A percentile compares a stretch with the other conserved stretches of the same genome.
Conservation (phyloP, 2,113 vertebrate species). For the Thalassoma bifasciatum region DNA sequence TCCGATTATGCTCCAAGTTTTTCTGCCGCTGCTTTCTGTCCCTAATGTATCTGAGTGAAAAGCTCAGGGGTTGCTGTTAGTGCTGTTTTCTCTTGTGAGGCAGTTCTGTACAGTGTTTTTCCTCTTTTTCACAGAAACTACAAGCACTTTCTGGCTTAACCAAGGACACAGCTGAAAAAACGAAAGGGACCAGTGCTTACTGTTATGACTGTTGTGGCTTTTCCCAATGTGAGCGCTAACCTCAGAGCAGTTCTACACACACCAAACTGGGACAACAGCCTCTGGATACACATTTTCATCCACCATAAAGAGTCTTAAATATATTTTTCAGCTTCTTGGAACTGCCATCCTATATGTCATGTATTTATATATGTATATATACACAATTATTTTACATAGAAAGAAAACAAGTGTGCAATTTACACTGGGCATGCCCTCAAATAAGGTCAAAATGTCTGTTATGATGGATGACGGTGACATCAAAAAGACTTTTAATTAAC, state of each 20-base stretch:
- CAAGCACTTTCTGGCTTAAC: slow-evolving; percentile 52
- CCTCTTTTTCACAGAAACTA: slow-evolving; percentile 67
- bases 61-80: slow-evolving; percentile 30
- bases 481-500: slow-evolving; percentile 26
- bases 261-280: slow-evolving; percentile 35
- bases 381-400: slow-evolving; percentile 79
- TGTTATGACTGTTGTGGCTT: slow-evolving; percentile 48
- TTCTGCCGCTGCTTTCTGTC: slow-evolving; percentile 26
- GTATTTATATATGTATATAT: slow-evolving; percentile 81
- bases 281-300: slow-evolving; percentile 42
- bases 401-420: slow-evolving; percentile 77
- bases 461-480: slow-evolving; percentile 40
- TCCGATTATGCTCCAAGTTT: slow-evolving; percentile 36
- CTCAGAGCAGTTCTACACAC: slow-evolving; percentile 57
- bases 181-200: slow-evolving; percentile 56
- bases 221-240: slow-evolving; percentile 57
- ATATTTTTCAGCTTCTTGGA: slow-evolving; percentile 72
- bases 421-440: slow-evolving; percentile 81
- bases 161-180: slow-evolving; percentile 56
- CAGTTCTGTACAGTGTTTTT: slow-evolving; percentile 76
- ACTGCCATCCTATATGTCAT: slow-evolving; percentile 68
- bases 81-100: slow-evolving; percentile 61
- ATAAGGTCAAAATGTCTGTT: slow-evolving; percentile 58
- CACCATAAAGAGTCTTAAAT: slow-evolving; percentile 60
- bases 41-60: slow-evolving; percentile 29